Evolutionary conservation across 2,113 vertebrate species (phyloP).

Genomic region (Anolis sagrei): DNA sequence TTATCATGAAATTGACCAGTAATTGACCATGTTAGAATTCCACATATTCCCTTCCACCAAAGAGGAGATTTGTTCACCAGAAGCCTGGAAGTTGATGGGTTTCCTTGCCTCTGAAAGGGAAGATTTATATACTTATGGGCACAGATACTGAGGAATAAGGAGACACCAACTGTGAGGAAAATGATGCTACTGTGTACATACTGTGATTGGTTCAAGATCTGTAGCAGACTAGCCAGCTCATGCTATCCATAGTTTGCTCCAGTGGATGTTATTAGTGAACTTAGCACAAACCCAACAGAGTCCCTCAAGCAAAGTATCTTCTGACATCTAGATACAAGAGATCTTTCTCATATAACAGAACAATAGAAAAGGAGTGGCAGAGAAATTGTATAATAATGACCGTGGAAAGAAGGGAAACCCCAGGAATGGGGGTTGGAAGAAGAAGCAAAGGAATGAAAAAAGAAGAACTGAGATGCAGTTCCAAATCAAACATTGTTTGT

Average conservation of each 20-base stretch:
- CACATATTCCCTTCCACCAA: not conserved
- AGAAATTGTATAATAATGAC: not conserved
- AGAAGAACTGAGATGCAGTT: not conserved
- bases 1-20: too few species aligned
- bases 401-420: too few species aligned
- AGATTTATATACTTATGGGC: not conserved
- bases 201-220: not conserved
- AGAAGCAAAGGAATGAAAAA: not conserved
- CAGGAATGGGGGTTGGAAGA: not conserved
- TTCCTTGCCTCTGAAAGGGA: not conserved
- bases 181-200: not conserved
- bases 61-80: not conserved
- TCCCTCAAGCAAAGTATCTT: not conserved
- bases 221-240: not conserved
- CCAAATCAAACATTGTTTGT: too few species aligned
- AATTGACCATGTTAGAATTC: not conserved
- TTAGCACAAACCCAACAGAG: not conserved
- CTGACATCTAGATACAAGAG: too few species aligned
- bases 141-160: not conserved
- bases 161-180: not conserved
- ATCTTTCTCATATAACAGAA: not conserved
- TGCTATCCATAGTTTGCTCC: too few species aligned
- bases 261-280: not conserved
- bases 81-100: not conserved
- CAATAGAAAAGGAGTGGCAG: not conserved